phyloP scores from a whole-genome alignment of 2,113 vertebrate species.

The Ramphastos sulfuratus region DNA sequence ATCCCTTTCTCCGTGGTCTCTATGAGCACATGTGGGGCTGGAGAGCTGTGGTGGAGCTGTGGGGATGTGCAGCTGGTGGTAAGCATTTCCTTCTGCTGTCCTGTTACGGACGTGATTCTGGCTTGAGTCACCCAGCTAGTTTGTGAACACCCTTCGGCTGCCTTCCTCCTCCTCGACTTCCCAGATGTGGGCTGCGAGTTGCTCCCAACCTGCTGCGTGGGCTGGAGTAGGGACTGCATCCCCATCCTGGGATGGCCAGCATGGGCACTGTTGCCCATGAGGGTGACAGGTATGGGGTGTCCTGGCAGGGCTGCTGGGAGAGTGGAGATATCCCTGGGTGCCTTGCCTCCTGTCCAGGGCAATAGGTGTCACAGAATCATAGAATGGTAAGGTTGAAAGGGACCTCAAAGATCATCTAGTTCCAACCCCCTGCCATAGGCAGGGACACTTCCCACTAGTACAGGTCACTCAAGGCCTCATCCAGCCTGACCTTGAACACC shows the following conservation, averaged over 20 bases:
- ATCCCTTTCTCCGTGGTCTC: background rate
- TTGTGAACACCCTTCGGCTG: background rate
- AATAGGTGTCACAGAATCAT: background rate
- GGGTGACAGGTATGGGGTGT: background rate
- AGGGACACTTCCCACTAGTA: too few relatives aligned
- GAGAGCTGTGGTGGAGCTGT: background rate
- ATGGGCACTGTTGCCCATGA: accelerated
- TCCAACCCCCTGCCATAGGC: too few relatives aligned
- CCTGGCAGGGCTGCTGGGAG: background rate
- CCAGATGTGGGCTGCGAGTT: background rate
- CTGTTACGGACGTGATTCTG: background rate
- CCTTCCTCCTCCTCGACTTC: constrained; percentile 4
- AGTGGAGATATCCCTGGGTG: background rate
- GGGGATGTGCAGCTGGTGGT: background rate
- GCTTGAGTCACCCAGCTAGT: background rate
- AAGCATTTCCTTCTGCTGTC: background rate
- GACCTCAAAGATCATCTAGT: too few relatives aligned
- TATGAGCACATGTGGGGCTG: background rate
- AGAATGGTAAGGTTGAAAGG: too few relatives aligned
- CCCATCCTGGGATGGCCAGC: background rate
- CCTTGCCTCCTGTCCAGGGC: background rate
- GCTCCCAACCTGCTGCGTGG: background rate
- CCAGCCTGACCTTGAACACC: too few relatives aligned
- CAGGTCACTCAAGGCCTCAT: too few relatives aligned
- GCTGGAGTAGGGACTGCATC: background rate